Percentiles rank a stretch among this genome's conserved stretches.
Evolutionary conservation across 2,888 invertebrate species (phyloP).

Genomic region (Ellobium chinense): DNA sequence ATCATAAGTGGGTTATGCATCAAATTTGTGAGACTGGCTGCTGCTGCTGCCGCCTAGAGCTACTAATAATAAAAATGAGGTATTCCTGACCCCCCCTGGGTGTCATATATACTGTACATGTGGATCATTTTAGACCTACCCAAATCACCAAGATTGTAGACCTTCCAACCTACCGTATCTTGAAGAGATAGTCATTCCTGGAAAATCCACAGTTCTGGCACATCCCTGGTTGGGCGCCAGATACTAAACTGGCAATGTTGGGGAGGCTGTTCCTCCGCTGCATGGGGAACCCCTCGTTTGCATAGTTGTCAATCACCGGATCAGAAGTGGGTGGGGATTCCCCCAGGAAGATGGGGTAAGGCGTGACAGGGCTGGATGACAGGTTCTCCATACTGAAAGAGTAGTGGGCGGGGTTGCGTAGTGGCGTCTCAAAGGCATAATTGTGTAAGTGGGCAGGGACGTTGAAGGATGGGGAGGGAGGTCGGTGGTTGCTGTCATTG

Average conservation of each 20-base stretch:
- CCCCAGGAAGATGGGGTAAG: not conserved
- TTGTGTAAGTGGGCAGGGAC: not conserved
- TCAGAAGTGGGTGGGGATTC: not conserved
- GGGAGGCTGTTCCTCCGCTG: conserved; percentile 33
- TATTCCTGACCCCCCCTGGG: too few species aligned
- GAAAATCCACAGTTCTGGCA: conserved; percentile 43
- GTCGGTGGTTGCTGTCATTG: not conserved
- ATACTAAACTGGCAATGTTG: not conserved
- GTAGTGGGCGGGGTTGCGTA: not conserved
- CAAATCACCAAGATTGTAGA: too few species aligned
- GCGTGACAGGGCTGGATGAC: not conserved
- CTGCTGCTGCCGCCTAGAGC: too few species aligned
- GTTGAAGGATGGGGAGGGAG: not conserved
- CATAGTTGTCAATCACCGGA: not conserved
- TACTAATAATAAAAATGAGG: too few species aligned
- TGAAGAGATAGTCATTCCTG: conserved; percentile 39
- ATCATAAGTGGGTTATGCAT: too few species aligned
- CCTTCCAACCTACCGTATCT: conserved; percentile 33
- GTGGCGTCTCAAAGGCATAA: not conserved
- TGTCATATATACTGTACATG: too few species aligned
- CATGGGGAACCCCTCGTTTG: not conserved
- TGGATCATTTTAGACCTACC: too few species aligned
- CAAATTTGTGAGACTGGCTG: too few species aligned
- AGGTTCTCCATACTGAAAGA: conserved; percentile 40
- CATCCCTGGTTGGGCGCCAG: not conserved